Percentiles rank a stretch among this genome's conserved stretches.
Conservation (phyloP, 2,888 invertebrate species). For the Neria commutata region DNA sequence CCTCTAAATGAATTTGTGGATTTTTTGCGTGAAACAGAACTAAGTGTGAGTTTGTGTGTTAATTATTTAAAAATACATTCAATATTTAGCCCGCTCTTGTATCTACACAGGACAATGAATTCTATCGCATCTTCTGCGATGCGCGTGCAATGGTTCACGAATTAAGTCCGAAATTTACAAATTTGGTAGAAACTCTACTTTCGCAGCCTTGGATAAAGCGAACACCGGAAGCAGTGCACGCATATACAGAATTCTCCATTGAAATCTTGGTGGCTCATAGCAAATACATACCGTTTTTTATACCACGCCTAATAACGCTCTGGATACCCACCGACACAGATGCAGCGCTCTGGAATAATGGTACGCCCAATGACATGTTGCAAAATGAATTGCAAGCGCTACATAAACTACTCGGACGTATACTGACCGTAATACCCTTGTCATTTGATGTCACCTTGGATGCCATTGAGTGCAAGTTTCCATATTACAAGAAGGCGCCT, state of each 20-base stretch:
- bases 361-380: conserved; percentile 66
- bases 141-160: conserved; percentile 67
- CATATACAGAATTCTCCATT: conserved; percentile 70
- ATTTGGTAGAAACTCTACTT: conserved; percentile 68
- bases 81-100: conserved; percentile 37
- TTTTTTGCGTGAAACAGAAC: conserved; percentile 43
- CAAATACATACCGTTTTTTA: conserved; percentile 68
- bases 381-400: conserved; percentile 68
- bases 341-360: conserved; percentile 66
- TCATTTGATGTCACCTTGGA: conserved; percentile 73
- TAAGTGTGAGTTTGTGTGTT: conserved; percentile 36
- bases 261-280: conserved; percentile 74
- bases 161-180: conserved; percentile 65
- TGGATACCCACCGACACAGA: conserved; percentile 66
- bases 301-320: conserved; percentile 67
- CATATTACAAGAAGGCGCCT: conserved; percentile 75
- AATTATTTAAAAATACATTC: conserved; percentile 1
- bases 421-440: conserved; percentile 65
- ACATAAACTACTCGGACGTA: conserved; percentile 65
- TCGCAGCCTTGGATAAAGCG: conserved; percentile 67
- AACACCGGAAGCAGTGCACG: conserved; percentile 59
- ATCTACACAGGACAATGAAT: conserved; percentile 65
- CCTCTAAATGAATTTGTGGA: conserved; percentile 48
- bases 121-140: conserved; percentile 65
- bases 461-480: conserved; percentile 71